Percentiles rank a stretch among this genome's conserved stretches.
phyloP scores from a whole-genome alignment of 1,140 invertebrate genomes.

The Geopemphigus sp. region DNA sequence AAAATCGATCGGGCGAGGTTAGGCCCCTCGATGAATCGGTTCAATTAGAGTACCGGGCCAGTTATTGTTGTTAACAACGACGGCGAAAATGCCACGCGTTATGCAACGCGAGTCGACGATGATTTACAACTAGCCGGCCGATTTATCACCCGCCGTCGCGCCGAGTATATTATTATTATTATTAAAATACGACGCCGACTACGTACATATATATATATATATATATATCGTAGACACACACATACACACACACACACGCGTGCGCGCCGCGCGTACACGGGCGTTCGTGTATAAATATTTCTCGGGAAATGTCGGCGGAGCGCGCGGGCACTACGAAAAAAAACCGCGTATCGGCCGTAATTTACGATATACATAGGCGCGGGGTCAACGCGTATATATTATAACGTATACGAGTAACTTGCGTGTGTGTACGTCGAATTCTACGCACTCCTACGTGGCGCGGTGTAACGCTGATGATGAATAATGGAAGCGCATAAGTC shows the following conservation, averaged over 20 bases:
- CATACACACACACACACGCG: no score
- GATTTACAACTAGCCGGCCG: conserved; percentile 35
- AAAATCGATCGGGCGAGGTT: no score
- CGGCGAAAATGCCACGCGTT: conserved; percentile 7
- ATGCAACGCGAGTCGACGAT: neutral
- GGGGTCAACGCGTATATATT: conserved; percentile 17
- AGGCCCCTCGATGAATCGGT: conserved; percentile 46
- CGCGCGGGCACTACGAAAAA: conserved; percentile 1
- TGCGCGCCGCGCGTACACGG: no score
- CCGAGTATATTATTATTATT: neutral
- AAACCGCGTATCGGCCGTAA: conserved; percentile 20
- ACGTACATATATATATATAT: neutral
- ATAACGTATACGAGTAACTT: neutral
- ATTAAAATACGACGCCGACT: neutral
- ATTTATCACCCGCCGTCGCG: conserved; percentile 35
- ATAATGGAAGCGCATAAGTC: conserved; percentile 49
- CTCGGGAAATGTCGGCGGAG: conserved; percentile 34
- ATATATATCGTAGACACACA: neutral
- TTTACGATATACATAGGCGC: conserved; percentile 15
- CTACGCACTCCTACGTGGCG: conserved; percentile 5
- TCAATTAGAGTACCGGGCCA: conserved; percentile 32
- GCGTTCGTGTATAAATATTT: neutral
- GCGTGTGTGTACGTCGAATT: neutral
- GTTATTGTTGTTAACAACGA: neutral
- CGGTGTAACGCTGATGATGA: conserved; percentile 19